Evolutionary conservation across 2,797 vertebrate genomes (phyloP), one percentile per base, ranked within the genome.

Genomic region (Limnodromus scolopaceus): DNA sequence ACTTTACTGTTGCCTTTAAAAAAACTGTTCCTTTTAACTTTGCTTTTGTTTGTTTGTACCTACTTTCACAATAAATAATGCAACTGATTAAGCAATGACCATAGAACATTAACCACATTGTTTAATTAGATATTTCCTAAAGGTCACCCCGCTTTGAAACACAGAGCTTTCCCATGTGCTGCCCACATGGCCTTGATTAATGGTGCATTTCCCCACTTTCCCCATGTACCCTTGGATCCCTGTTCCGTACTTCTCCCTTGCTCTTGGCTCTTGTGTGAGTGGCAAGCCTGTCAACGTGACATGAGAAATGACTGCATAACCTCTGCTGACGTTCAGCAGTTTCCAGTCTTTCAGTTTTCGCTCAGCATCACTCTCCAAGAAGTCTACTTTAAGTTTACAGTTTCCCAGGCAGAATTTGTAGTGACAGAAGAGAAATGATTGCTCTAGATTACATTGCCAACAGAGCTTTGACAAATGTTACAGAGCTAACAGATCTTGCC

Each of bases 371-470:
- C 38, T 61, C 93, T 79, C 63, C 74, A 72, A 70, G 77, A 94
- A 89, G 74, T 53, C 85, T 86, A 49, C 74, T 87, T 88, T 3
- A 70, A 58, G 83, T 87, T 96, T 95, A 78, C 83, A 49, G 34
- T 74, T 96, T 88, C 83, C 90, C 60, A 82, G 80, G 90, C 61
- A 84, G 87, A 94, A 87, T 94, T 95, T 90, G 41, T 49, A 54
- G 48, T 84, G 94, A 95, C 94, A 96, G 76, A 60, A 94, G 77
- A 96, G 85, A 93, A 96, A 95, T 68, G 77, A 94, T 87, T 91
- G 74, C 75, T 96, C 51, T 23, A 90, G 84, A 94, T 96, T 95
- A 93, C 91, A 63, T n/a, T 94, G 89, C 91, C 95, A 96, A 45
- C 89, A 58, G 77, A 96, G 77, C 65, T 88, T 61, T 95, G 93